Base-by-base conservation (phyloP, 2,888 invertebrate genomes). In the Antheraea yamamai region DNA sequence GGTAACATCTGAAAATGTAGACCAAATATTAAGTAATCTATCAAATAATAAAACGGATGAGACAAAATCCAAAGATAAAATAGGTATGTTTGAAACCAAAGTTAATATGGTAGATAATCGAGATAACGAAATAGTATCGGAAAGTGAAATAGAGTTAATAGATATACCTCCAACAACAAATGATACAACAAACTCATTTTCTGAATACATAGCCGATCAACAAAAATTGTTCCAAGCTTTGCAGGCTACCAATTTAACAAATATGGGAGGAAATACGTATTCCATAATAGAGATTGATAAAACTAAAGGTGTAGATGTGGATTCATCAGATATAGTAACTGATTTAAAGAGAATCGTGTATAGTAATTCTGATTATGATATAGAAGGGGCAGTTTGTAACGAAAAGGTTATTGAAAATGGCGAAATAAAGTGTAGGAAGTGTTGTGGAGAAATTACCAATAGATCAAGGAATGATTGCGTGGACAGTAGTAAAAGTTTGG, bases 121-220 rank as follows among this genome's bases (percentile, higher is more conserved):
- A 47, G 66, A 14, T 68, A 39, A 18, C 8, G 68, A 58, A 23
- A 70, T 20, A n/a, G 12, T 55, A 47, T 8, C 75, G 0, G 75
- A 61, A 70, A 51, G 16, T 20, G 70, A 26, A 39, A 80, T 80
- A 79, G 81, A 84, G 77, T 78, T 83, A 76, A 80, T 80, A 74
- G 82, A 84, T 77, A 81, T 80, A 39, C 26, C 55, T 55, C 52
- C 73, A 55, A 73, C 18, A 2, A 18, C n/a, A 20, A 61, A 39
- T 55, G 70, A 81, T 75, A 79, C 71, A 66, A 79, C 82, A 30
- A 79, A 82, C 75, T 81, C 84, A 20, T 89, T 88, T 80, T 82
- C 83, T 20, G 78, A 86, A 76, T 91, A 85, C 81, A 82, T 89
- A 70, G 82, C 82, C 58, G 81, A 83, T 30, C 91, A 91, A 83